Evolutionary conservation across 2,113 vertebrate species (phyloP), one percentile per base, ranked within the genome.

Genomic region (Arothron firmamentum): DNA sequence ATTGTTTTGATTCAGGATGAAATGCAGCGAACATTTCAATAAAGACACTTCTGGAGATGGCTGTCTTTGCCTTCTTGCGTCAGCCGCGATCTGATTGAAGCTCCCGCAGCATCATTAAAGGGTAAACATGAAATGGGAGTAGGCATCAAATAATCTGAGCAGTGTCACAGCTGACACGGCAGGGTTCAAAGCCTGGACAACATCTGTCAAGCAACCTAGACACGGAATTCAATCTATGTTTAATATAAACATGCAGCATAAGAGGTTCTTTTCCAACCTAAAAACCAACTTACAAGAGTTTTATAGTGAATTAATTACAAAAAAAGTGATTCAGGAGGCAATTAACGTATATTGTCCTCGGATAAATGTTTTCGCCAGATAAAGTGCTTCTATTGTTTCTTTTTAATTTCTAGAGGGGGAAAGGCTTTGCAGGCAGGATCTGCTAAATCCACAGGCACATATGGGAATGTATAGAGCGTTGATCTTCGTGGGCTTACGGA

Each of bases 301-400:
- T 47, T 47, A 47, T 47, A 16, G 15, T n/a, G 45, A 16, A 16
- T 16, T 73, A 62, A 47, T 68, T 74, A 34, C 34, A 59, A 58
- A 50, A 34, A 67, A 65, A 20, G 54, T 20, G n/a, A 52, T 47
- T 66, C 6, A 52, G 60, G 69, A 57, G 42, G n/a, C 59, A 72
- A 85, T 87, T 82, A 83, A 73, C 67, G 72, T 78, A 62, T 48
- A 80, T 77, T 72, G 79, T 81, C 59, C 70, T 61, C 8, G 48
- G 70, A 77, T 74, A 82, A 82, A 85, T 72, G 71, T 74, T 83
- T 82, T 54, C 51, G 23, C 38, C 52, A 80, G 84, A 87, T 85
- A 82, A 80, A 82, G 61, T 62, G 62, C 70, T 59, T 68, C 60
- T 45, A 68, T 81, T 84, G 72, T 82, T 84, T 74, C 71, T 66